Evolutionary conservation across 2,113 vertebrate genomes (phyloP).

Genomic region (Sturnus vulgaris): DNA sequence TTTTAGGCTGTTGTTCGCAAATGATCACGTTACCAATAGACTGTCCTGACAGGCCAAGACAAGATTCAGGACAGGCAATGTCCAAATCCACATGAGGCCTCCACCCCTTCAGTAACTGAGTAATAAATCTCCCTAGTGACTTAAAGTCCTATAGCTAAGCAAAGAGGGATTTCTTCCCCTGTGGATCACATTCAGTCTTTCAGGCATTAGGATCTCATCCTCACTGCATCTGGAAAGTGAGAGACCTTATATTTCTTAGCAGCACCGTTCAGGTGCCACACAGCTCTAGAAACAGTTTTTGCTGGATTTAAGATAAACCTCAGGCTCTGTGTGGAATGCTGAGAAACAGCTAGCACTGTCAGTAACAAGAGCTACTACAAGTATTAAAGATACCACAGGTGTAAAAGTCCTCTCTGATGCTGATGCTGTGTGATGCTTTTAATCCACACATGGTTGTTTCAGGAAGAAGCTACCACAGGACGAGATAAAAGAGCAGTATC

Average conservation of each 20-base stretch:
- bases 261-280: background rate
- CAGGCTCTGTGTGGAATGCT: background rate
- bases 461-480: background rate
- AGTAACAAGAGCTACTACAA: background rate
- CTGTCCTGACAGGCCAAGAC: background rate
- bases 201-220: background rate
- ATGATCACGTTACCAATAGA: background rate
- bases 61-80: background rate
- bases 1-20: background rate
- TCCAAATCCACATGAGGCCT: background rate
- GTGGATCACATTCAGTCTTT: background rate
- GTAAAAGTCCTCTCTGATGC: background rate
- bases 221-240: background rate
- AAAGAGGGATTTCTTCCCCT: background rate
- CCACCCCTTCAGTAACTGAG: background rate
- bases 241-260: background rate
- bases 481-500: background rate
- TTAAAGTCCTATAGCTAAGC: background rate
- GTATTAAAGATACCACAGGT: background rate
- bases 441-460: background rate
- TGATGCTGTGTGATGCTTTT: background rate
- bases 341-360: background rate
- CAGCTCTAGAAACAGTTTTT: background rate
- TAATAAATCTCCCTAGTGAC: background rate
- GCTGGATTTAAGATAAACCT: background rate